Evolutionary conservation across 1,140 invertebrate genomes (phyloP).

Genomic region (Subanguina moxae): DNA sequence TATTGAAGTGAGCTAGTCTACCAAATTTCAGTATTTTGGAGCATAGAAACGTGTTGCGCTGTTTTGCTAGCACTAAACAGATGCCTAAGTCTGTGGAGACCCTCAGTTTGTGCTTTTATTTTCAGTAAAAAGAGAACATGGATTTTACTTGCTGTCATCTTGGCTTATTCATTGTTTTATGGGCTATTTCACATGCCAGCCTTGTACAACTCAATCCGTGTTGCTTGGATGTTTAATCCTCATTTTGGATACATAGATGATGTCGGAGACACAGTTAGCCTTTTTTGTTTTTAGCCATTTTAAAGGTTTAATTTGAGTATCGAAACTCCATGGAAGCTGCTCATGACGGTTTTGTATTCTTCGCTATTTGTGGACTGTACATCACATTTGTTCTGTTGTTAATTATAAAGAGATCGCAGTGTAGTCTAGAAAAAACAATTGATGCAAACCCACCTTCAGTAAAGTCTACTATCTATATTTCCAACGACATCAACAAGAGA

Average conservation of each 20-base stretch:
- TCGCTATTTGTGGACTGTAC: not conserved
- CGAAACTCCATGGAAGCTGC: not conserved
- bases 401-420: too few species aligned
- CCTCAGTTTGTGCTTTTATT: not conserved
- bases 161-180: constrained; percentile 15
- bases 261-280: not conserved
- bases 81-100: constrained; percentile 2
- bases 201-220: constrained; percentile 5
- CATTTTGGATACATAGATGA: constrained; percentile 13
- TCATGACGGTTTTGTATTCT: not conserved
- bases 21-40: not conserved
- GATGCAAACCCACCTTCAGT: too few species aligned
- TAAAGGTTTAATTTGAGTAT: not conserved
- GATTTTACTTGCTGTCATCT: constrained; percentile 16
- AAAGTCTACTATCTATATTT: too few species aligned
- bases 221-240: constrained; percentile 28
- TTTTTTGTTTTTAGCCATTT: not conserved
- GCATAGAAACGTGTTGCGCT: not conserved
- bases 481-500: too few species aligned
- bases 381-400: too few species aligned
- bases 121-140: constrained; percentile 18
- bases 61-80: constrained; percentile 18
- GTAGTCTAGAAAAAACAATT: too few species aligned
- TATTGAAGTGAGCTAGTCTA: not conserved
- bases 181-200: constrained; percentile 15